Evolutionary conservation across 2,888 invertebrate species (phyloP).

Genomic region (Gymnocheta viridis): DNA sequence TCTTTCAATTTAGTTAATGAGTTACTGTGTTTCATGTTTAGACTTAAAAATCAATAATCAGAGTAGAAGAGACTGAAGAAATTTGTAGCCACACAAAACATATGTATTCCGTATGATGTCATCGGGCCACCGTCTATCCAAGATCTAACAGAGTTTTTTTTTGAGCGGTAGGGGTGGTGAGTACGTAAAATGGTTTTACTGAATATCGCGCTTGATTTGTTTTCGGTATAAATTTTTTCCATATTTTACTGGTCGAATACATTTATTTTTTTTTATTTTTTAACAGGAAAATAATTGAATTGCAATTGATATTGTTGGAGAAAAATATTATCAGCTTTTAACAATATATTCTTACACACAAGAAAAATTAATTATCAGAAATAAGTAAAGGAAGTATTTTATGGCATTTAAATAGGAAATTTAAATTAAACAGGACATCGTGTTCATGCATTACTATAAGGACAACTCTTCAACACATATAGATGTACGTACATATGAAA

Average conservation of each 20-base stretch:
- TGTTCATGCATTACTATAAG: conserved; percentile 34
- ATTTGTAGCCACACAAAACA: too few relatives aligned
- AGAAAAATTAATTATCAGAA: conserved; percentile 9
- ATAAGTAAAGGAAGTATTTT: conserved; percentile 69
- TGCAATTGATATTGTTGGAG: conserved; percentile 69
- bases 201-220: conserved; percentile 72
- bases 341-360: background rate
- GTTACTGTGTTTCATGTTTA: too few relatives aligned
- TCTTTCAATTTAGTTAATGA: too few relatives aligned
- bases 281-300: conserved; percentile 73
- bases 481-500: background rate
- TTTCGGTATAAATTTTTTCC: conserved; percentile 49
- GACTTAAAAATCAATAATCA: too few relatives aligned
- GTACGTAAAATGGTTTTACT: conserved; percentile 13
- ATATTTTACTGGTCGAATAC: conserved; percentile 9
- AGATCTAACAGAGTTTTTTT: background rate
- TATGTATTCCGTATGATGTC: too few relatives aligned
- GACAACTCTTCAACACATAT: background rate
- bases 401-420: conserved; percentile 71
- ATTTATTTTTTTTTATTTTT: conserved; percentile 26
- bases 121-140: too few relatives aligned
- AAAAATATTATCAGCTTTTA: conserved; percentile 44
- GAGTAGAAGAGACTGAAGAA: too few relatives aligned
- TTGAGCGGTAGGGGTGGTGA: conserved; percentile 8
- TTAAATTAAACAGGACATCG: conserved; percentile 73